These are phyloP conservation scores for Cetoscarus ocellatus DNA, from an alignment of 2,797 vertebrate species.

Conservation along the genomic window DNA sequence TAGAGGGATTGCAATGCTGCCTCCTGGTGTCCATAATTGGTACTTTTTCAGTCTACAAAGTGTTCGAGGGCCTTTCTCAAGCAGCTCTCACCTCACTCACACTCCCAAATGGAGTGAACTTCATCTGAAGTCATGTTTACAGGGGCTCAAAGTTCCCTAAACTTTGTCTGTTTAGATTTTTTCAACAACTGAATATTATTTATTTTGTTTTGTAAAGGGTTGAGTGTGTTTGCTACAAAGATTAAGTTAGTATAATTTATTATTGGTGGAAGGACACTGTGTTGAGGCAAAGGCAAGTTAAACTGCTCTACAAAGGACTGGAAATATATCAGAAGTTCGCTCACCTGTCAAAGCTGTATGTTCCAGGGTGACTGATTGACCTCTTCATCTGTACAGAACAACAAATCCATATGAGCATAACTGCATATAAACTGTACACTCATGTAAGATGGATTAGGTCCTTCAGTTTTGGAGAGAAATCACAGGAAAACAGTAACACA, in stretches of 20 bases:
- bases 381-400: conserved; percentile 89
- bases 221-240: background rate
- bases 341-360: conserved; percentile 92
- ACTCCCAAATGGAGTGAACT: no score
- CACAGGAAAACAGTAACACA: no score
- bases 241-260: background rate
- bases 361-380: conserved; percentile 94
- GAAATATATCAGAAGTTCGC: background rate
- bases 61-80: no score
- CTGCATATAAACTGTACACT: background rate
- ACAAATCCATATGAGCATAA: conserved; percentile 15
- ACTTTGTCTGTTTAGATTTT: no score
- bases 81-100: no score
- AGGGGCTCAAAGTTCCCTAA: no score
- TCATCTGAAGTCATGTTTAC: no score
- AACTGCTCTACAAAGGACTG: background rate
- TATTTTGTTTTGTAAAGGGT: background rate
- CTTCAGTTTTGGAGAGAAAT: background rate
- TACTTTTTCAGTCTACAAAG: no score
- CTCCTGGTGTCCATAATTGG: conserved; percentile 24
- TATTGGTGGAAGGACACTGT: background rate
- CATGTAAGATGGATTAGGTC: background rate
- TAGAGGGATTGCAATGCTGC: conserved; percentile 10
- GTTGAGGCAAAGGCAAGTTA: background rate
- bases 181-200: background rate